Evolutionary conservation across 2,113 vertebrate genomes (phyloP).

Genomic region (Nerophis ophidion): DNA sequence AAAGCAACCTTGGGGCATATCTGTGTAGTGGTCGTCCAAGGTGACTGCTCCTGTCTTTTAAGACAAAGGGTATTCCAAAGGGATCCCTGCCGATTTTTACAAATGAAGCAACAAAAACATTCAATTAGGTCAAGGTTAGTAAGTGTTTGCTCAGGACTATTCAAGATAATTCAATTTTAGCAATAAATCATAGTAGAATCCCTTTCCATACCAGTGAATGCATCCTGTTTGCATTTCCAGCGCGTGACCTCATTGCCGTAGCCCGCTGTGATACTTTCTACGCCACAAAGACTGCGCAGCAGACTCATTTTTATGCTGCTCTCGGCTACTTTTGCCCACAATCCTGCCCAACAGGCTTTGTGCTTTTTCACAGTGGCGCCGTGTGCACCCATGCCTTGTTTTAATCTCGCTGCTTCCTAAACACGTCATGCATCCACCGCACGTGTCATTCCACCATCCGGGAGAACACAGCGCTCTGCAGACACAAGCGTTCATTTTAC

Average conservation of each 20-base stretch:
- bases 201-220: constrained; percentile 33
- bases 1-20: constrained; percentile 8
- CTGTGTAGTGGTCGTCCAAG: neutral
- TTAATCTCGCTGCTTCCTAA: constrained; percentile 33
- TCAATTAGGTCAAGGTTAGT: neutral
- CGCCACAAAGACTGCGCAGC: constrained; percentile 26
- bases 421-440: constrained; percentile 34
- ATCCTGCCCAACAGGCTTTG: constrained; percentile 30
- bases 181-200: constrained; percentile 13
- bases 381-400: constrained; percentile 55
- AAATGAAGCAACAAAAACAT: neutral
- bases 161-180: constrained; percentile 16
- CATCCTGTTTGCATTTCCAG: constrained; percentile 43
- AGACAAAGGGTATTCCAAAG: neutral
- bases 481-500: constrained; percentile 45
- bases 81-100: neutral
- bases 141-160: neutral
- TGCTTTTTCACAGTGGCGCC: constrained; percentile 28
- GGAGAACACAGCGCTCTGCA: constrained; percentile 34
- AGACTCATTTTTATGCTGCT: neutral
- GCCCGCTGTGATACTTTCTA: constrained; percentile 35
- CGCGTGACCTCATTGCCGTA: constrained; percentile 55
- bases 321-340: constrained; percentile 34
- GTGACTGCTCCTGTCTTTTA: neutral
- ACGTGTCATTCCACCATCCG: constrained; percentile 31